Conservation (phyloP, 2,888 invertebrate genomes). For the Pelosia muscerda region DNA sequence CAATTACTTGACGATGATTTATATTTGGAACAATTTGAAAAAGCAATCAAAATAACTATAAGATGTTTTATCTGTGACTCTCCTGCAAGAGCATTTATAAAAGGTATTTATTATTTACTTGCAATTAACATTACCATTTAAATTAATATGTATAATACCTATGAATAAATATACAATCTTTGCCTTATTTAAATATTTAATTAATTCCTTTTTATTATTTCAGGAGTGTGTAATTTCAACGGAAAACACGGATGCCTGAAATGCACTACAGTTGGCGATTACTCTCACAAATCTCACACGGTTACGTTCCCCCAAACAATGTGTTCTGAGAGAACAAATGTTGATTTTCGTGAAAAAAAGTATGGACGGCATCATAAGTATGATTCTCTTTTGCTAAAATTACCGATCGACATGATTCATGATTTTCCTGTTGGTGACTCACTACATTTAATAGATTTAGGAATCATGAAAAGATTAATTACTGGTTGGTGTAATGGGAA, state of each 20-base stretch:
- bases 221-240: no score
- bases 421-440: conserved; percentile 47
- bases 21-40: conserved; percentile 6
- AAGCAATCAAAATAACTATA: conserved; percentile 20
- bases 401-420: conserved; percentile 47
- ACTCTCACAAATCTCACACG: conserved; percentile 8
- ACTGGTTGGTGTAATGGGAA: no score
- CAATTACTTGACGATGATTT: no score
- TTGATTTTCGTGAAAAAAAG: conserved; percentile 38
- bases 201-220: no score
- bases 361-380: conserved; percentile 45
- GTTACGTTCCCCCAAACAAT: no score
- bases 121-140: not conserved
- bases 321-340: not conserved
- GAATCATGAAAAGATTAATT: conserved; percentile 39
- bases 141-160: no score
- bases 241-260: conserved; percentile 44
- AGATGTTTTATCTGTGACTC: conserved; percentile 30
- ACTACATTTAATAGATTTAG: conserved; percentile 46
- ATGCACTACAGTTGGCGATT: conserved; percentile 43
- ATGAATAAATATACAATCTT: no score
- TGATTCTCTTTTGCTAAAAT: conserved; percentile 37
- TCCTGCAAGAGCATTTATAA: conserved; percentile 26
- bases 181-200: no score
- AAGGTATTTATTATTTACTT: conserved; percentile 7